Evolutionary conservation across 1,140 invertebrate species (phyloP).

Genomic region (Anoplophora glabripennis): DNA sequence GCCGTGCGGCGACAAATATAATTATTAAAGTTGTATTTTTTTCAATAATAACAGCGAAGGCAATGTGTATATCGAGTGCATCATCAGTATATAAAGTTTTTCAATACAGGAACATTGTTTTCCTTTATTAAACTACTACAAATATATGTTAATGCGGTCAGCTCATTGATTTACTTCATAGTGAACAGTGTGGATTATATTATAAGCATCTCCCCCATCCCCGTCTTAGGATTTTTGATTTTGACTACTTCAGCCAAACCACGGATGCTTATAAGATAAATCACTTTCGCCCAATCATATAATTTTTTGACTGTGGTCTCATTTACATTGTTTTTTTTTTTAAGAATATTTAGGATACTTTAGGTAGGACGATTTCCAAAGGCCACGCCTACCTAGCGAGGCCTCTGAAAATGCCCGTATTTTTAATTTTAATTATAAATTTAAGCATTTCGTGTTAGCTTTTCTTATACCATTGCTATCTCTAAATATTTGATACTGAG

Average conservation of each 20-base stretch:
- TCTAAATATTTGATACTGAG: constrained; percentile 43
- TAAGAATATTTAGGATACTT: constrained; percentile 33
- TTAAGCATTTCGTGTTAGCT: constrained; percentile 40
- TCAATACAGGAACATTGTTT: constrained; percentile 8
- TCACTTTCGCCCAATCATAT: constrained; percentile 2
- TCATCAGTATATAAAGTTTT: constrained; percentile 24
- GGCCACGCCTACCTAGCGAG: constrained; percentile 7
- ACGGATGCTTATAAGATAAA: constrained; percentile 28
- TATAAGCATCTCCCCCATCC: not conserved
- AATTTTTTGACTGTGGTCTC: constrained; percentile 40
- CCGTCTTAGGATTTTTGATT: not conserved
- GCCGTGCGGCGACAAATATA: constrained; percentile 39
- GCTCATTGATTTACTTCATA: constrained; percentile 6
- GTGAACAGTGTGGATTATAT: not conserved
- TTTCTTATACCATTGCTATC: constrained; percentile 43
- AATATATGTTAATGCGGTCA: constrained; percentile 18
- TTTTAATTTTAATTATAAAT: constrained; percentile 22
- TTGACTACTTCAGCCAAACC: too few species aligned
- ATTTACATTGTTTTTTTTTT: constrained; percentile 42
- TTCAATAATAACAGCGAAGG: constrained; percentile 43
- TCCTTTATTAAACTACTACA: constrained; percentile 13
- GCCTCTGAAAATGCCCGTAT: constrained; percentile 3
- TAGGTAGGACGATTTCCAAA: constrained; percentile 18
- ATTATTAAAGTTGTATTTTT: constrained; percentile 45
- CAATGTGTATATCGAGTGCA: constrained; percentile 47